These are phyloP conservation scores for Anthoscopus minutus DNA, from an alignment of 2,113 vertebrate genomes.

Conservation along the genomic window DNA sequence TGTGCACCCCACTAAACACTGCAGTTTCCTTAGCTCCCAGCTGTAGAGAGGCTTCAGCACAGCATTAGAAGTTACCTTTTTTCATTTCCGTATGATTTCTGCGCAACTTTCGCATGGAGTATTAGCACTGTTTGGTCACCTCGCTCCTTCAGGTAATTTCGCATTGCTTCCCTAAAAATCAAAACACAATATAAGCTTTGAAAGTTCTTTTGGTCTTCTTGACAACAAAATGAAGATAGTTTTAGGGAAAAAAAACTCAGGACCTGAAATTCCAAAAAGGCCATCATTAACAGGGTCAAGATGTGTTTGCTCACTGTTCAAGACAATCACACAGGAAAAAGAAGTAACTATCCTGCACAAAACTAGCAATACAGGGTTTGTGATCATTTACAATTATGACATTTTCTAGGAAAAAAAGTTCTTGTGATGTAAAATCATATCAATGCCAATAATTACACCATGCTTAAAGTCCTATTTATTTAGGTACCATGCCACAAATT, in stretches of 20 bases:
- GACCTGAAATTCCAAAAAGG: not conserved
- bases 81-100: slow-evolving; percentile 98
- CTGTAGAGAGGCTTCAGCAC: not conserved
- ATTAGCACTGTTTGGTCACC: slow-evolving; percentile 99
- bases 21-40: not conserved
- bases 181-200: not conserved
- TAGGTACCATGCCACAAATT: not conserved
- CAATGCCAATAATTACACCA: not conserved
- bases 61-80: slow-evolving; percentile 78
- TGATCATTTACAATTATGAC: not conserved
- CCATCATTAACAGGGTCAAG: not conserved
- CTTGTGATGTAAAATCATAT: not conserved
- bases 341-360: not conserved
- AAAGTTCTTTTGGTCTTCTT: not conserved
- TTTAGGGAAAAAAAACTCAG: not conserved
- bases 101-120: slow-evolving; percentile 98
- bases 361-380: not conserved
- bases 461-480: not conserved
- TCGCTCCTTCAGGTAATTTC: slow-evolving; percentile 97
- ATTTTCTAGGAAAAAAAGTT: not conserved
- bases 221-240: not conserved
- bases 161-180: slow-evolving; percentile 93
- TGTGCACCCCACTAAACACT: not conserved
- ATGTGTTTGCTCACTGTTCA: not conserved
- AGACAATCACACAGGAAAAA: not conserved